phyloP scores from a whole-genome alignment of 2,113 vertebrate species.

The Barbus barbus region DNA sequence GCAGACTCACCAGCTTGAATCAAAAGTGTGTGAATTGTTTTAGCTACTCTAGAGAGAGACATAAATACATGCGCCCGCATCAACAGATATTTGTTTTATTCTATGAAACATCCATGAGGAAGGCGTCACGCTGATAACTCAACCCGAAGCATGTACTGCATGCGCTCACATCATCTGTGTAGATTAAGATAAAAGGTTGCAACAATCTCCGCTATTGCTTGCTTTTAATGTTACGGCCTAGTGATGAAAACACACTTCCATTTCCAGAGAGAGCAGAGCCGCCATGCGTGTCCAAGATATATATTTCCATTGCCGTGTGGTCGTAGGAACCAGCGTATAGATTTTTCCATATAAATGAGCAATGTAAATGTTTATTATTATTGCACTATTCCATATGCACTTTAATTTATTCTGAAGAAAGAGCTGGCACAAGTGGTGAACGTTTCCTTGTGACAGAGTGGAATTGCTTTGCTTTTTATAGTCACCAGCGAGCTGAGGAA shows the following conservation, averaged over 20 bases:
- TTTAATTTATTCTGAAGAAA: slow-evolving; percentile 45
- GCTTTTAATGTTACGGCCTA: slow-evolving; percentile 1
- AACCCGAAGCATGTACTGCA: no score
- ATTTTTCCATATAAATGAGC: slow-evolving; percentile 52
- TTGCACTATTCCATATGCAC: slow-evolving; percentile 41
- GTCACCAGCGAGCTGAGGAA: background rate
- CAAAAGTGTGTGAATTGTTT: background rate
- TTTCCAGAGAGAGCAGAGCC: slow-evolving; percentile 16
- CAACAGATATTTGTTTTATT: background rate
- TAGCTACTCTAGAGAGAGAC: background rate
- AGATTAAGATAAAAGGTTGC: slow-evolving; percentile 36
- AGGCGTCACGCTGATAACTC: no score
- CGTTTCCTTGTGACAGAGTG: slow-evolving; percentile 2
- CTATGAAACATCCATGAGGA: background rate
- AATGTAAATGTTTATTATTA: slow-evolving; percentile 57
- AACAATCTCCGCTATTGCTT: slow-evolving; percentile 13
- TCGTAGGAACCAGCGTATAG: slow-evolving; percentile 35
- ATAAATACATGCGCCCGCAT: background rate
- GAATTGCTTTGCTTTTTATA: slow-evolving; percentile 38
- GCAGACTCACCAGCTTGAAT: background rate
- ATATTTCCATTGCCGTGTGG: slow-evolving; percentile 32
- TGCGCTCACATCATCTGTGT: slow-evolving; percentile 16
- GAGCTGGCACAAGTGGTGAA: background rate
- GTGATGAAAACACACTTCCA: slow-evolving; percentile 38
- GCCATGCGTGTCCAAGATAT: slow-evolving; percentile 36